These are phyloP conservation scores for Tortricodes alternella DNA, from an alignment of 2,888 invertebrate genomes.

Conservation along the genomic window DNA sequence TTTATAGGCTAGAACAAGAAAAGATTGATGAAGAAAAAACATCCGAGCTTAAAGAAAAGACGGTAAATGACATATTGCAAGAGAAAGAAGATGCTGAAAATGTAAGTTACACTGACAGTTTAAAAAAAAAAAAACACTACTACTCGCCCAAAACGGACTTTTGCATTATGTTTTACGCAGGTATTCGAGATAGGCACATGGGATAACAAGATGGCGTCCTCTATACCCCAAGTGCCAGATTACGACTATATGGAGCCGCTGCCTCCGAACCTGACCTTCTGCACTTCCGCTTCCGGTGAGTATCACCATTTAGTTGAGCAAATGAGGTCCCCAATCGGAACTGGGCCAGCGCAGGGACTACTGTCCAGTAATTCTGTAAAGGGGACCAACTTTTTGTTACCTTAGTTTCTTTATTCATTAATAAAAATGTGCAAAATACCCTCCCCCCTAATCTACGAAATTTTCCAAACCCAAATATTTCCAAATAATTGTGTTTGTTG, in stretches of 20 bases:
- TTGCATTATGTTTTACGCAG: constrained; percentile 48
- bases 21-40: constrained; percentile 33
- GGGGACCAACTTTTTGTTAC: no score
- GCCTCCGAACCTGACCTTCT: constrained; percentile 86
- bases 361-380: no score
- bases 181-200: constrained; percentile 94
- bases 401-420: no score
- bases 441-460: no score
- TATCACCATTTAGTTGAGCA: not conserved
- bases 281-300: constrained; percentile 77
- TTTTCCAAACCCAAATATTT: no score
- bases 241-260: constrained; percentile 80
- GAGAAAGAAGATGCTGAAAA: constrained; percentile 71
- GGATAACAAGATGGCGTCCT: constrained; percentile 94
- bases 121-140: no score
- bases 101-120: no score
- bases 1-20: constrained; percentile 10
- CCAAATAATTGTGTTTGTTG: no score
- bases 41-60: constrained; percentile 55
- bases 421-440: no score
- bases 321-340: no score
- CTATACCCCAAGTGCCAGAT: constrained; percentile 63
- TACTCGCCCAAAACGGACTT: no score
- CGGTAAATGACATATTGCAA: constrained; percentile 67
- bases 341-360: no score